Percentiles rank a stretch among this genome's conserved stretches.
Evolutionary conservation across 2,888 invertebrate genomes (phyloP).

Genomic region (Spodoptera littoralis): DNA sequence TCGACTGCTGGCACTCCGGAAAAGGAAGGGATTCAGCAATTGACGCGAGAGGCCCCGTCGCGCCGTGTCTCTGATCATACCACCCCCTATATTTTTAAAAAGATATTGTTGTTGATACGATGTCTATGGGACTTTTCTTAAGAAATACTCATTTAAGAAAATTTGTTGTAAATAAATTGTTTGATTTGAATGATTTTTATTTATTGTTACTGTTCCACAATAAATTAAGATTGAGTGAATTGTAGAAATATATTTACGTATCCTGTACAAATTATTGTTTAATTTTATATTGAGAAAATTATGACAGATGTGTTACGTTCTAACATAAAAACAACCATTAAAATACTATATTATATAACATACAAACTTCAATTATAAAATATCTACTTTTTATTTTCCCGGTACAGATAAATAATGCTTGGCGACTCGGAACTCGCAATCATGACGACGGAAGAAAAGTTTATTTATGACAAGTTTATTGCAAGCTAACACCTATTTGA

Average conservation of each 20-base stretch:
- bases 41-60: slow-evolving; percentile 78
- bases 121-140: slow-evolving; percentile 60
- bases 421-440: slow-evolving; percentile 10
- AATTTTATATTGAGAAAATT: too few relatives aligned
- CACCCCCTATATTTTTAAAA: slow-evolving; percentile 61
- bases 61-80: slow-evolving; percentile 64
- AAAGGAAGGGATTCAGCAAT: slow-evolving; percentile 85
- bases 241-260: too few relatives aligned
- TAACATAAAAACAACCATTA: too few relatives aligned
- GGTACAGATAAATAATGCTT: slow-evolving; percentile 7
- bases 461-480: slow-evolving; percentile 44
- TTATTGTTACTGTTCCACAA: too few relatives aligned
- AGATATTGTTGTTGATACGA: slow-evolving; percentile 61
- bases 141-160: slow-evolving; percentile 37
- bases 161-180: too few relatives aligned
- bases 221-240: too few relatives aligned
- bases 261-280: too few relatives aligned
- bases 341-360: too few relatives aligned
- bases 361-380: background rate
- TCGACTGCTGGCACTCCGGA: slow-evolving; percentile 76
- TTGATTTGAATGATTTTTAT: too few relatives aligned
- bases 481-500: slow-evolving; percentile 43
- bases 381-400: background rate
- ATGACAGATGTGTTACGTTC: too few relatives aligned
- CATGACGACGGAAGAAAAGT: slow-evolving; percentile 32